Percentiles rank a stretch among this genome's conserved stretches.
These are phyloP conservation scores for Oreochromis niloticus DNA, from an alignment of 2,113 vertebrate genomes.

Conservation along the genomic window DNA sequence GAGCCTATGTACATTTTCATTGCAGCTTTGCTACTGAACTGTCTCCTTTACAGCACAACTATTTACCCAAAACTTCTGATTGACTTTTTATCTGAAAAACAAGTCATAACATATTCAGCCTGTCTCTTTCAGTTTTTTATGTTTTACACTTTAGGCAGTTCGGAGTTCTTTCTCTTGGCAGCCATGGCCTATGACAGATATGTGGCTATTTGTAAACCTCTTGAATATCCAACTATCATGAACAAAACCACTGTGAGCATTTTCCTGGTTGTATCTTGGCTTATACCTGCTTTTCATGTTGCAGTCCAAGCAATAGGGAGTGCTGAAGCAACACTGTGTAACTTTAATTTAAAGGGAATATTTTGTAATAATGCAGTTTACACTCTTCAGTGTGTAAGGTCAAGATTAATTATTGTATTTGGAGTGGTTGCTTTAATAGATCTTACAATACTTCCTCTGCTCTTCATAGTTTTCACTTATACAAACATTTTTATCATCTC, in stretches of 20 bases:
- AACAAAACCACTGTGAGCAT: neutral
- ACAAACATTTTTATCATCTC: neutral
- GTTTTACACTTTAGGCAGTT: neutral
- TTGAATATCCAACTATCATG: neutral
- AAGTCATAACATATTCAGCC: neutral
- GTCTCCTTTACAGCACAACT: neutral
- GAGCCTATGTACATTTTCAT: neutral
- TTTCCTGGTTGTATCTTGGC: neutral
- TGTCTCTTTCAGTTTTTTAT: neutral
- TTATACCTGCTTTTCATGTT: neutral
- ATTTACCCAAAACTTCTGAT: neutral
- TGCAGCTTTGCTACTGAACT: neutral
- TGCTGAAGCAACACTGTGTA: neutral
- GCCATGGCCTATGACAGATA: neutral
- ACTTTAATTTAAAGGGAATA: neutral
- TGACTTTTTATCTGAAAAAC: neutral
- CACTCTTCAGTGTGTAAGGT: fast-evolving
- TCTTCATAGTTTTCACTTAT: constrained; percentile 1
- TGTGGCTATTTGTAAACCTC: neutral
- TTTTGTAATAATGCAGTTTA: constrained; percentile 2
- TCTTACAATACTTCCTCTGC: fast-evolving
- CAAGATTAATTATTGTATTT: neutral
- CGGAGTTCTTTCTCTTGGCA: neutral
- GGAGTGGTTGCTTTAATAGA: fast-evolving
- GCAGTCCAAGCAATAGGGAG: neutral